Evolutionary conservation across 2,113 vertebrate genomes (phyloP).

Genomic region (Scalopus aquaticus): DNA sequence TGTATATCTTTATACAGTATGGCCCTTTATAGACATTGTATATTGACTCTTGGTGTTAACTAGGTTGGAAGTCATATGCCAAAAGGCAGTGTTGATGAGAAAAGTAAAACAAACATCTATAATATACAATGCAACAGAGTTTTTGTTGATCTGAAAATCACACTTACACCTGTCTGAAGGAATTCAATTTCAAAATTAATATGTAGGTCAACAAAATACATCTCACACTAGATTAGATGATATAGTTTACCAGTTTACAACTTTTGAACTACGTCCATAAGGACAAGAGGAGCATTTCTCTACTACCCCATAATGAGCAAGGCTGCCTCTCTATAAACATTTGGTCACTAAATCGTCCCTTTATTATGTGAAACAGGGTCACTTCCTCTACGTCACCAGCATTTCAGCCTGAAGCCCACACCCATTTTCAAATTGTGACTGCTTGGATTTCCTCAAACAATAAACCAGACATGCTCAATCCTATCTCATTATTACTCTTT

Average conservation of each 20-base stretch:
- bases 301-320: not conserved
- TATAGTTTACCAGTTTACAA: not conserved
- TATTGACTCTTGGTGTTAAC: not conserved
- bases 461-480: not conserved
- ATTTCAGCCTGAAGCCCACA: not conserved
- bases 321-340: not conserved
- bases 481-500: not conserved
- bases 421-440: conserved; percentile 4
- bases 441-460: conserved; percentile 12
- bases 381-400: not conserved
- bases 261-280: not conserved
- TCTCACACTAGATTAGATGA: not conserved
- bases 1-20: not conserved
- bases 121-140: not conserved
- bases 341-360: not conserved
- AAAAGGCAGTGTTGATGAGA: not conserved
- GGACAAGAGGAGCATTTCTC: not conserved
- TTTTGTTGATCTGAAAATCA: not conserved
- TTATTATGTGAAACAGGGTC: conserved; percentile 25
- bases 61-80: not conserved
- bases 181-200: conserved; percentile 10
- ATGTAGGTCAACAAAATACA: not conserved
- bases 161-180: not conserved
- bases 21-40: not conserved
- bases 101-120: not conserved